Base-by-base conservation (phyloP, 2,797 vertebrate species). In the Gallinago nigripennis region DNA sequence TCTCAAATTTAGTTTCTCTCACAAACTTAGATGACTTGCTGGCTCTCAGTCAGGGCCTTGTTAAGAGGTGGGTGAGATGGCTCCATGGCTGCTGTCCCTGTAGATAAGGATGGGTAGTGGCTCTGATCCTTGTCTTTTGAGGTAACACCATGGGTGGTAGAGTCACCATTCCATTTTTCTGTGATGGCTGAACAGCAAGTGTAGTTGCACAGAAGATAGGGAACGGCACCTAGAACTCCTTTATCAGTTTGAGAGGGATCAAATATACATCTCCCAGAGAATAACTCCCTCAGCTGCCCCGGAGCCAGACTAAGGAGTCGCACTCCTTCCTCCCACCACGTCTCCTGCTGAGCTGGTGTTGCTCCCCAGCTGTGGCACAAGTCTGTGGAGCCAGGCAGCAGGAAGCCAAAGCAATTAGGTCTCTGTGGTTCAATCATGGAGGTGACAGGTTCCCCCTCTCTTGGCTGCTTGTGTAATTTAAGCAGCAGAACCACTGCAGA, bases 301-400 rank as follows among this genome's bases (percentile, higher is more conserved):
- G 30, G 14, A 41, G n/a, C 0, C 1, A 77, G 30, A 50, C 48
- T 27, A 54, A 78, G 43, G 37, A 23, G 11, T 58, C 1, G 0
- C 14, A 14, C 5, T 41, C 14, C 6, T 68, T 51, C 31, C 24
- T 77, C 13, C 50, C 11, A 28, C 8, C 14, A 11, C 3, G 4
- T 41, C 39, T 70, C 13, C 41, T 64, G 27, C 68, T 48, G 45
- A 70, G 23, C n/a, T 68, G 53, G 39, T 54, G 51, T 33, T 4
- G 0, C 33, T 54, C 35, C 17, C 35, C 46, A 65, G 46, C 70
- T 4, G 2, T 37, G 31, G 23, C 19, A 66, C 13, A 25, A 33
- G 17, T 81, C 64, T 12, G 5, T 30, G 35, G 50, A 75, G 15
- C 12, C 24, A 69, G 39, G 45, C 16, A 54, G 17, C 17, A 53